phyloP scores from a whole-genome alignment of 2,797 vertebrate genomes.

The Trachurus trachurus region DNA sequence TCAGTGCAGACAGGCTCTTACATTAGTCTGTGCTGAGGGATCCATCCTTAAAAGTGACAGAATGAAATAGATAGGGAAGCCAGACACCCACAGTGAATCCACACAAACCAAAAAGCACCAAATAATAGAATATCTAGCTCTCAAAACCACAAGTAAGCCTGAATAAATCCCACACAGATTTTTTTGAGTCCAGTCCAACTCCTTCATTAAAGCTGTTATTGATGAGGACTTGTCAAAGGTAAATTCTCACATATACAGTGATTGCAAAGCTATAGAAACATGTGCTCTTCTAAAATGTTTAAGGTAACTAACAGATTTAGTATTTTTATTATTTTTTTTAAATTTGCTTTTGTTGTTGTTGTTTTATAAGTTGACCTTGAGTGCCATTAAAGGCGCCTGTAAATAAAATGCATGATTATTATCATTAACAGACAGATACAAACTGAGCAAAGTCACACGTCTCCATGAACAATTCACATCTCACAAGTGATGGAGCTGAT shows the following conservation, averaged over 20 bases:
- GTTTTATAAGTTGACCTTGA: no score
- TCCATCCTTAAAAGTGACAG: neutral
- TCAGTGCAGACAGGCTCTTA: no score
- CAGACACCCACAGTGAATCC: neutral
- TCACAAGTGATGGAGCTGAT: neutral
- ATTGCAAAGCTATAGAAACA: neutral
- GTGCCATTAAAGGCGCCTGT: no score
- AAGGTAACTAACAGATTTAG: no score
- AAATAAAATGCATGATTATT: no score
- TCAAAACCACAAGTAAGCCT: neutral
- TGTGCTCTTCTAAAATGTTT: neutral
- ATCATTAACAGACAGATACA: neutral
- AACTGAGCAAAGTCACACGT: neutral
- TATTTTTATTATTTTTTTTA: no score
- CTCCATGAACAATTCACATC: neutral
- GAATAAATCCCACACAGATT: neutral
- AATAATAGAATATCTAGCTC: neutral
- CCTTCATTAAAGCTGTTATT: neutral
- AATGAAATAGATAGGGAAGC: neutral
- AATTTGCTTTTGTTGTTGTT: no score
- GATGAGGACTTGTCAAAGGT: neutral
- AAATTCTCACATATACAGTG: neutral
- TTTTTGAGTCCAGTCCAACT: neutral
- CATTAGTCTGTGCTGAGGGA: neutral
- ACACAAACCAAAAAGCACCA: neutral